A percentile compares a stretch with the other conserved stretches of the same genome.
Evolutionary conservation across 2,888 invertebrate species (phyloP).

Genomic region (Ichneumoninae sp.): DNA sequence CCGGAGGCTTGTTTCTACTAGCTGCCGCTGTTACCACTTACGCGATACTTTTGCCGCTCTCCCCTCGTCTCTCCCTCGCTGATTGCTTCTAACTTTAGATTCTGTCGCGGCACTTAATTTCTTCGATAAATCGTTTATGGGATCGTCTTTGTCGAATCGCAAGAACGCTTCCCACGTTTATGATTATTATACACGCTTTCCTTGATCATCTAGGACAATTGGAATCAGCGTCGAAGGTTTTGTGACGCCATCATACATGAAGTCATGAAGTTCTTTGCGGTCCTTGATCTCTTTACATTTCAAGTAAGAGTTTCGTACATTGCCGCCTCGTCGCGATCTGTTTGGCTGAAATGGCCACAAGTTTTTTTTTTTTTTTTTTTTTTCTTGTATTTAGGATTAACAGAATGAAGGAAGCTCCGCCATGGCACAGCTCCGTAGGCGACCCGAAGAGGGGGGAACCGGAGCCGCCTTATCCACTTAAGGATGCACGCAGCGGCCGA

Average conservation of each 20-base stretch:
- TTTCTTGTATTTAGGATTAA: background rate
- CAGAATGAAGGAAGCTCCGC: background rate
- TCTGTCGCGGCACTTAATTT: background rate
- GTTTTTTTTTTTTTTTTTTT: too few relatives aligned
- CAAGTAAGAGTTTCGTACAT: background rate
- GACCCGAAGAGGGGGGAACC: slow-evolving; percentile 23
- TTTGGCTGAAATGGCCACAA: background rate
- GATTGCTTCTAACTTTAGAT: slow-evolving; percentile 54
- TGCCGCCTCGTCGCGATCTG: background rate
- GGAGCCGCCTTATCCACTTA: slow-evolving; percentile 14
- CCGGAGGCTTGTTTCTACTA: slow-evolving; percentile 35
- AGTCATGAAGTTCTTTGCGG: slow-evolving; percentile 32
- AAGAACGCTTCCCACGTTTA: slow-evolving; percentile 36
- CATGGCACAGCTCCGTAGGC: background rate
- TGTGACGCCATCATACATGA: background rate
- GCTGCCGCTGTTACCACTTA: slow-evolving; percentile 37
- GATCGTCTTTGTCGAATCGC: background rate
- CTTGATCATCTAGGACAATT: slow-evolving; percentile 40
- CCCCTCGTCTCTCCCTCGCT: slow-evolving; percentile 11
- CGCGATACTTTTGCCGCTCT: background rate
- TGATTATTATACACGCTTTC: background rate
- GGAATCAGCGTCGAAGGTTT: slow-evolving; percentile 35
- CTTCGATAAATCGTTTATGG: slow-evolving; percentile 23
- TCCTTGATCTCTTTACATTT: slow-evolving; percentile 51
- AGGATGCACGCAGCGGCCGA: slow-evolving; percentile 42